Evolutionary conservation across 1,140 invertebrate genomes (phyloP).

Genomic region (Hestina assimilis): DNA sequence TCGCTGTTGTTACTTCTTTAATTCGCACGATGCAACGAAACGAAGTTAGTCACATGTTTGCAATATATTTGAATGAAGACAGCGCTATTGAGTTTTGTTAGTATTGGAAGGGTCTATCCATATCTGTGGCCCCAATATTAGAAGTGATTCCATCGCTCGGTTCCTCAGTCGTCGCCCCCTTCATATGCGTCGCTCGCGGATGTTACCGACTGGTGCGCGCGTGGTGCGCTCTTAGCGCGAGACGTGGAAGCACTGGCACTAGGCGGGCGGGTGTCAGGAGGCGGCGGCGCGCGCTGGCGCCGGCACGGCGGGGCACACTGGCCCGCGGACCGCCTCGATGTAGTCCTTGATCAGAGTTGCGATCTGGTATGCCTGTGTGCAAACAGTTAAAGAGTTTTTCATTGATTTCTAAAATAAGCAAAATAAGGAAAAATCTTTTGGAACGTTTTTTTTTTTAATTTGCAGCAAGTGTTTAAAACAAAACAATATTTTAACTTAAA

Average conservation of each 20-base stretch:
- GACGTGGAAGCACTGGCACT: constrained; percentile 77
- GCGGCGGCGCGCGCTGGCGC: constrained; percentile 34
- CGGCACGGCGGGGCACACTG: constrained; percentile 65
- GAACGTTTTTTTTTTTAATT: background rate
- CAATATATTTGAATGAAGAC: no score
- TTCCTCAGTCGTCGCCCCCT: background rate
- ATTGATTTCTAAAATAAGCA: background rate
- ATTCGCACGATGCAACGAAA: no score
- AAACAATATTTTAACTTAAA: no score
- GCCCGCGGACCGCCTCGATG: constrained; percentile 86
- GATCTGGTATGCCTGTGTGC: constrained; percentile 91
- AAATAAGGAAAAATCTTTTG: no score
- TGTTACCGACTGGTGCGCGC: background rate
- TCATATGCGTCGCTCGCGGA: background rate
- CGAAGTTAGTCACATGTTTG: no score
- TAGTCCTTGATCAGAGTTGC: constrained; percentile 96
- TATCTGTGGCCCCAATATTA: no score
- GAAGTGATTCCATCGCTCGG: background rate
- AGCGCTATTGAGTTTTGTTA: no score
- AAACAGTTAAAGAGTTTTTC: background rate
- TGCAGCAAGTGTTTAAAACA: no score
- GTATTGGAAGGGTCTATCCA: no score
- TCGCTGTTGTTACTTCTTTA: no score
- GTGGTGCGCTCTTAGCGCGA: constrained; percentile 35
- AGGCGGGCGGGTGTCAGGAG: constrained; percentile 68